Conservation (phyloP, 1,140 invertebrate genomes). For the Plectus sambesii region DNA sequence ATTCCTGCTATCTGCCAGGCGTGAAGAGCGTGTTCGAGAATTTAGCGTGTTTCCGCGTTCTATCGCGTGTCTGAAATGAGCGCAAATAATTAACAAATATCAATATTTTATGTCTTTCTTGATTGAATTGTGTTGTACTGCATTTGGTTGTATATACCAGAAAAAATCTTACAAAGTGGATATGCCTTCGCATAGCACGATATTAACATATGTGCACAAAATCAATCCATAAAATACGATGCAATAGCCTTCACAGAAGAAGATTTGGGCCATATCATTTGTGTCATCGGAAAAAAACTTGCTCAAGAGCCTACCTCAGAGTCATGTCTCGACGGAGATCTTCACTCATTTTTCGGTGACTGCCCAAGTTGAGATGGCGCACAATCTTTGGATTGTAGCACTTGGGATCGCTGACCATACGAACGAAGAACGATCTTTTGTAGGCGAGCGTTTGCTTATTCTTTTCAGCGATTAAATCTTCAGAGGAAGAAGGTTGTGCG, state of each 20-base stretch:
- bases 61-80: conserved; percentile 30
- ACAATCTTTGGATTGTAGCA: conserved; percentile 46
- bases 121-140: background rate
- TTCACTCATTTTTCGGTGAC: conserved; percentile 45
- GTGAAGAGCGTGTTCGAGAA: conserved; percentile 9
- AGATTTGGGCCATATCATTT: too few relatives aligned
- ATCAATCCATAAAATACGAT: too few relatives aligned
- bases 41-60: conserved; percentile 25
- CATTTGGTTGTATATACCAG: too few relatives aligned
- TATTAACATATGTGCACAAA: too few relatives aligned
- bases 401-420: conserved; percentile 45
- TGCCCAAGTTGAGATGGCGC: conserved; percentile 43
- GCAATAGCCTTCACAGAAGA: too few relatives aligned
- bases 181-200: too few relatives aligned
- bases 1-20: background rate
- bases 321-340: conserved; percentile 39
- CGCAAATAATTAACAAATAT: background rate
- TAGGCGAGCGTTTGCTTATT: conserved; percentile 29
- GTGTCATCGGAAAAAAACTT: too few relatives aligned
- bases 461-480: conserved; percentile 17
- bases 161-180: background rate
- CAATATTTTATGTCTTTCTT: background rate
- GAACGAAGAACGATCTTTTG: conserved; percentile 42
- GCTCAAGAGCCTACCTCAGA: conserved; percentile 36
- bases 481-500: too few relatives aligned